A percentile compares a stretch with the other conserved stretches of the same genome.
These are phyloP conservation scores for Aspiorhynchus laticeps DNA, from an alignment of 2,113 vertebrate genomes.

Conservation along the genomic window DNA sequence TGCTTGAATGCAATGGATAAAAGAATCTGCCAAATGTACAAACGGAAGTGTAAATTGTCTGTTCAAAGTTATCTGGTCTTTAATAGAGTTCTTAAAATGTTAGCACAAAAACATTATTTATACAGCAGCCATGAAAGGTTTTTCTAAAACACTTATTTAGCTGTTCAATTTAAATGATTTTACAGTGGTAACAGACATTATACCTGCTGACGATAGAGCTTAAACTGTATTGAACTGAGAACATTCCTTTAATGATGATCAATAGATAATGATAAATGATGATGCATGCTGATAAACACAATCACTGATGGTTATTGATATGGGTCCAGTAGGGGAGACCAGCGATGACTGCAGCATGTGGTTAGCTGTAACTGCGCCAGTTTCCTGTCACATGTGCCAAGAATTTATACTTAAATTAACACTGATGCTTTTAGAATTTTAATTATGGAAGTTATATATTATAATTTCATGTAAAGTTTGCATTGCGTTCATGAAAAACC, in stretches of 20 bases:
- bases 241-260: background rate
- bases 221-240: background rate
- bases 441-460: background rate
- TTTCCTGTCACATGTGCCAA: background rate
- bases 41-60: too few relatives aligned
- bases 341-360: background rate
- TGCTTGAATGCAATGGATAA: too few relatives aligned
- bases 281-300: background rate
- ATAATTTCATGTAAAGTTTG: background rate
- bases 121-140: too few relatives aligned
- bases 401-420: background rate
- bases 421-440: background rate
- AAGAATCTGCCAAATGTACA: too few relatives aligned
- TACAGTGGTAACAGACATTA: background rate
- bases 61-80: too few relatives aligned
- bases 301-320: background rate
- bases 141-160: too few relatives aligned
- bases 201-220: background rate
- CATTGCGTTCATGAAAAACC: background rate
- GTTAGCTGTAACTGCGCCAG: background rate
- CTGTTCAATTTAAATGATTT: background rate
- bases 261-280: background rate
- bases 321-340: background rate
- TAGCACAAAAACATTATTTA: too few relatives aligned
- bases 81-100: too few relatives aligned